Evolutionary conservation across 2,113 vertebrate species (phyloP).

Genomic region (Aix galericulata): DNA sequence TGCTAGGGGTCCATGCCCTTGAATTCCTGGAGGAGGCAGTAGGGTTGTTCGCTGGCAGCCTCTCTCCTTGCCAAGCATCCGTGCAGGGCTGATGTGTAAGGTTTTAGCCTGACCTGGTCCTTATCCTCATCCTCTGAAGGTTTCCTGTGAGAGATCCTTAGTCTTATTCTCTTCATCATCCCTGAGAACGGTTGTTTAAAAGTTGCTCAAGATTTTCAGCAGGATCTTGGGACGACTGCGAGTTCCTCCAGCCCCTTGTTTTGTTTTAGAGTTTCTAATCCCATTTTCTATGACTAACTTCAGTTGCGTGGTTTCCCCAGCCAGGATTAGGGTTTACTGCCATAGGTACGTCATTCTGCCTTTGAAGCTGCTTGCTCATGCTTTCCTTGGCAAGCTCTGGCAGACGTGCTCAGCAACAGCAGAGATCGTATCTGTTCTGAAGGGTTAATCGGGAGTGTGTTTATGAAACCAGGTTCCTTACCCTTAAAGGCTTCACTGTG

Average conservation of each 20-base stretch:
- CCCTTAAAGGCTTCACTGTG: neutral
- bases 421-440: constrained; percentile 1
- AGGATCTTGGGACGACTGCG: neutral
- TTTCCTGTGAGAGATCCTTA: neutral
- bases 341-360: constrained; percentile 40
- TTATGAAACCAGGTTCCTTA: constrained; percentile 8
- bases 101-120: neutral
- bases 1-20: neutral
- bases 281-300: constrained; percentile 49
- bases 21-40: neutral
- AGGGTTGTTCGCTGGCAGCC: neutral
- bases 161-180: neutral
- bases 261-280: constrained; percentile 51
- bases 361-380: constrained; percentile 66
- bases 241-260: constrained; percentile 22
- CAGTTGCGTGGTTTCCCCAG: constrained; percentile 21
- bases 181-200: neutral
- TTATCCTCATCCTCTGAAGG: accelerated
- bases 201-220: constrained; percentile 43
- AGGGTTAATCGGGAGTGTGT: constrained; percentile 41
- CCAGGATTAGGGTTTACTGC: constrained; percentile 45
- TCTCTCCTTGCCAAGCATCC: neutral
- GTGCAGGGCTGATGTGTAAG: neutral
- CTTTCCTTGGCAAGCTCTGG: constrained; percentile 52
- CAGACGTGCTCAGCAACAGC: constrained; percentile 2